Percentiles rank a stretch among this genome's conserved stretches.
phyloP scores from a whole-genome alignment of 1,140 invertebrate genomes.

The Pteromalus puparum region DNA sequence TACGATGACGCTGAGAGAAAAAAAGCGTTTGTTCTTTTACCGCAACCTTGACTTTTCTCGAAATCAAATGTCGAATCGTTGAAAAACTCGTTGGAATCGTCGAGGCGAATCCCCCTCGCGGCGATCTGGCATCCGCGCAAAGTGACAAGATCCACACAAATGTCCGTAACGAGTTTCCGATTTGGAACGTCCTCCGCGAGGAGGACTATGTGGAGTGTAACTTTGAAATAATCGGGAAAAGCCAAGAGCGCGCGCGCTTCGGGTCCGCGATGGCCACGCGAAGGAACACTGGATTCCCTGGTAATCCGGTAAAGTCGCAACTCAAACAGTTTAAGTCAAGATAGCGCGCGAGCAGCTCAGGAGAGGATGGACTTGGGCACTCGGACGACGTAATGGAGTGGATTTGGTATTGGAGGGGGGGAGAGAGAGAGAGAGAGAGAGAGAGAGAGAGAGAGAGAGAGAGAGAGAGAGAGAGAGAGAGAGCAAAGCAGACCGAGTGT shows the following conservation, averaged over 20 bases:
- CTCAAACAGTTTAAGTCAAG: constrained; percentile 71
- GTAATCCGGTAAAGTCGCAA: constrained; percentile 72
- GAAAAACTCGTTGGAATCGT: not conserved
- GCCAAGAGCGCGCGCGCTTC: constrained; percentile 55
- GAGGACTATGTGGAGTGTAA: constrained; percentile 37
- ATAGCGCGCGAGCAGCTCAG: constrained; percentile 53
- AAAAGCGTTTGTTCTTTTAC: too few species aligned
- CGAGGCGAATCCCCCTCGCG: not conserved
- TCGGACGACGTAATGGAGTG: constrained; percentile 61
- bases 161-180: constrained; percentile 32
- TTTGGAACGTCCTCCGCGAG: not conserved
- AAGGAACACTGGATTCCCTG: constrained; percentile 62
- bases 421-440: constrained; percentile 21
- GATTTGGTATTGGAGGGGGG: constrained; percentile 58
- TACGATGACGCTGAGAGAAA: too few species aligned
- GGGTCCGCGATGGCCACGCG: constrained; percentile 39
- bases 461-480: constrained; percentile 20
- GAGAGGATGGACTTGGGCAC: constrained; percentile 53
- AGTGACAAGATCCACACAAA: constrained; percentile 35
- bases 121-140: not conserved
- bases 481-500: not conserved
- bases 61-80: too few species aligned
- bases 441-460: constrained; percentile 4
- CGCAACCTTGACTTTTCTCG: too few species aligned
- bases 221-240: constrained; percentile 64